phyloP scores from a whole-genome alignment of 2,888 invertebrate species.

The Sarcophaga carnaria region DNA sequence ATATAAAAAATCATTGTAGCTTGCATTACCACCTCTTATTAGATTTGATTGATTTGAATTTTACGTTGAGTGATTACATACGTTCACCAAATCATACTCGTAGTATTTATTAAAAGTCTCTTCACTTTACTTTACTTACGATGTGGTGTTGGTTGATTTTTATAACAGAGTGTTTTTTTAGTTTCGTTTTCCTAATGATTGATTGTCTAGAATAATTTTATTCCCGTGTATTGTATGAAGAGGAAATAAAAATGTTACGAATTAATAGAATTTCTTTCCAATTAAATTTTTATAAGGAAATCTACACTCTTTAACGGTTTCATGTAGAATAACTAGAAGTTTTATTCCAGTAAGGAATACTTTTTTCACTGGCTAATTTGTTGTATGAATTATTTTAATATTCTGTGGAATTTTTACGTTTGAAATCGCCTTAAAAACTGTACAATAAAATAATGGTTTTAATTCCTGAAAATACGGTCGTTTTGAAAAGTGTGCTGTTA shows the following conservation, averaged over 20 bases:
- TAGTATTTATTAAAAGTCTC: background rate
- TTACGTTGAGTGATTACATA: constrained; percentile 65
- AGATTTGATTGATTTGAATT: constrained; percentile 70
- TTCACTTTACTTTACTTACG: background rate
- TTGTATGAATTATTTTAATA: background rate
- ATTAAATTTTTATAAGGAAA: too few species aligned
- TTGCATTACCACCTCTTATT: constrained; percentile 31
- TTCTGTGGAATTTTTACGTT: background rate
- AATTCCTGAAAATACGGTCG: too few species aligned
- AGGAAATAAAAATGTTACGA: constrained; percentile 37
- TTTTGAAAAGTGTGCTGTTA: too few species aligned
- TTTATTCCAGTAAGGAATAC: too few species aligned
- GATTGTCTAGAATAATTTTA: constrained; percentile 53
- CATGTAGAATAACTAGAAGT: too few species aligned
- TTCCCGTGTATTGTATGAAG: background rate
- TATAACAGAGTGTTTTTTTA: constrained; percentile 27
- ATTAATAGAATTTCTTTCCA: too few species aligned
- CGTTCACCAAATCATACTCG: constrained; percentile 7
- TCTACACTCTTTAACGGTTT: too few species aligned
- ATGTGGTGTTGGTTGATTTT: background rate
- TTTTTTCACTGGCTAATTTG: too few species aligned
- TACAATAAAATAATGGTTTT: too few species aligned
- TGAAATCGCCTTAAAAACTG: too few species aligned
- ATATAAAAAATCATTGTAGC: constrained; percentile 17
- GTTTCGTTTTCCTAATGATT: constrained; percentile 61